Base-by-base conservation (phyloP, 2,113 vertebrate genomes). In the Cranoglanis bouderius region DNA sequence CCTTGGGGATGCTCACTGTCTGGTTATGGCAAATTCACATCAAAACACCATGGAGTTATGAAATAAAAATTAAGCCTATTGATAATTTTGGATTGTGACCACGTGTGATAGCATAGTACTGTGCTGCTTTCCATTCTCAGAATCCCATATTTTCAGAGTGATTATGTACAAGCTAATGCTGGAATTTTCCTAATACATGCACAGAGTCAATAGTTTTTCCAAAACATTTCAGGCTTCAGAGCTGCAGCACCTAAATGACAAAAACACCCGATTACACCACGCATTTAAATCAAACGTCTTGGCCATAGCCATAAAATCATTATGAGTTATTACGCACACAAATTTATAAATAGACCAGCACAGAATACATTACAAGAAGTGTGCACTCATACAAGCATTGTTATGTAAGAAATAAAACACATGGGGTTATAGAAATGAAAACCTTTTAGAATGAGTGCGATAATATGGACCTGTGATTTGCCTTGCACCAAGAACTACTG, bases 291-390 rank as follows among this genome's bases (percentile, higher is more conserved):
- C 57, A 90, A 80, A 90, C n/a, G 57, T 88, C 70, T 84, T 84
- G 84, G 80, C n/a, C n/a, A n/a, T n/a, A n/a, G n/a, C n/a, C n/a
- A 89, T 72, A 84, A 65, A 81, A 88, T 88, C 75, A 88, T 63
- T 29, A 29, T 63, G 65, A 32, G n/a, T n/a, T 67, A 32, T 88
- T 88, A 88, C 67, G 84, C 12, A 49, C 67, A 75, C 46, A 85
- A 85, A 90, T 90, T 32, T 35, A 83, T 59, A 86, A 90, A 86
- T n/a, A 40, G 55, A 24, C 61, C 80, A 40, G 78, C 51, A 59
- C 35, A 35, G 77, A 86, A 84, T 86, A 74, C 70, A 67, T 82
- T 26, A 82, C 29, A 84, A 40, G 72, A 88, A 86, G 82, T 78
- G 83, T 75, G 74, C 80, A 32, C 63, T n/a, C 63, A 67, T 32